A percentile compares a stretch with the other conserved stretches of the same genome.
Conservation (phyloP, 37 sponge, comb jelly and placozoan species). For the Aplysina aerophoba region DNA sequence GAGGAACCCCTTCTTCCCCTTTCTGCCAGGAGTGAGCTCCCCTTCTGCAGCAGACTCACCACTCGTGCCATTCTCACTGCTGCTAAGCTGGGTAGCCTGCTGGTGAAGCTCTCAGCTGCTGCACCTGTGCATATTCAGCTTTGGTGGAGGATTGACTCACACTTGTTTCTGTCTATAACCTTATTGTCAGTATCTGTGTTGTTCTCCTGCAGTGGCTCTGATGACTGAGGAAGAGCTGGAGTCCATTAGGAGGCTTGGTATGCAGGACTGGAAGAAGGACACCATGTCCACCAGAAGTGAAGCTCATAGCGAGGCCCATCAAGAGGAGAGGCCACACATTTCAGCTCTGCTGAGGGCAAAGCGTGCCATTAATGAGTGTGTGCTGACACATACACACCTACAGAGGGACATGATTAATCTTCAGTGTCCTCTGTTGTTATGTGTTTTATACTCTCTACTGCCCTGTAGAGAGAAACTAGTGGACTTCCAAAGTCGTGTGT, state of each 20-base stretch:
- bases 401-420: neutral
- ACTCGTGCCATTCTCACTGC: too few species aligned
- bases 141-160: too few species aligned
- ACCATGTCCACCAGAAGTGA: neutral
- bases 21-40: constrained; percentile 1
- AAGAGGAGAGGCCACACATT: constrained; percentile 15
- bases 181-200: neutral
- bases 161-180: too few species aligned
- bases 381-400: neutral
- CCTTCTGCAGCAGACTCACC: neutral
- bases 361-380: constrained; percentile 15
- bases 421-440: neutral
- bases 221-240: constrained; percentile 32
- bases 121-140: too few species aligned
- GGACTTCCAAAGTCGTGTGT: constrained; percentile 63
- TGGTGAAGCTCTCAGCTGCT: too few species aligned
- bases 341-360: constrained; percentile 16
- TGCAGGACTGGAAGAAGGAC: constrained; percentile 23
- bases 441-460: neutral
- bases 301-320: constrained; percentile 12
- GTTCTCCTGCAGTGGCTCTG: neutral
- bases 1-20: constrained; percentile 9
- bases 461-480: constrained; percentile 47
- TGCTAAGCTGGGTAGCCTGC: too few species aligned
- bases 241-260: constrained; percentile 17